Base-by-base conservation (phyloP, 2,888 invertebrate genomes). In the Protophormia terraenovae region DNA sequence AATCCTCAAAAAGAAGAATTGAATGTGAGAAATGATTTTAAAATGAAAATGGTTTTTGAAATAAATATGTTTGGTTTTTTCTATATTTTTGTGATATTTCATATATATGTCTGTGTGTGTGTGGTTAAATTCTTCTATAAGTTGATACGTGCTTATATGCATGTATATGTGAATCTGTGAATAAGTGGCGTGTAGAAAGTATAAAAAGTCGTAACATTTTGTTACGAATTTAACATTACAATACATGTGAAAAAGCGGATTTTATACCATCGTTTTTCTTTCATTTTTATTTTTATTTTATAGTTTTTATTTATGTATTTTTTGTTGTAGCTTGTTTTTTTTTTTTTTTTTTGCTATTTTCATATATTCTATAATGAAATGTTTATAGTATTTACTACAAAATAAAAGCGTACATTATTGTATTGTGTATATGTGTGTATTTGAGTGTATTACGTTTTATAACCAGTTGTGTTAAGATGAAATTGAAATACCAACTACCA, bases 21-120 rank as follows among this genome's bases (percentile, higher is more conserved):
- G 67, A 78, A 83, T 72, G 66, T 72, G 41, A 83, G 78, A 72
- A 83, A 78, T 83, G 78, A 83, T 83, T 83, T 83, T 73, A 73
- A 78, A 83, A 73, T 62, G 73, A 83, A 78, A 83, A 83, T 83
- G 78, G 72, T 55, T 83, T 78, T 80, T 66, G 73, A 78, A 72
- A 83, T 78, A 78, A 78, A 83, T 83, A 77, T 50, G 72, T 67
- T 73, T 73, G 47, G 22, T 76, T 79, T 58, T 67, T 66, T 72
- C 41, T 72, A 66, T 64, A 66, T 72, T 80, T 41, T 38, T 71
- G 41, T 62, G 60, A 71, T 79, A 71, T 79, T 80, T 55, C 72
- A 53, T 62, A 71, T 45, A 50, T 53, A 35, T 16, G 22, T 29
- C 8, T 58, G 12, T 16, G 12, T 14, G 8, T 24, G 22, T 41